Conservation (phyloP, 2,113 vertebrate genomes). For the Sorex araneus region DNA sequence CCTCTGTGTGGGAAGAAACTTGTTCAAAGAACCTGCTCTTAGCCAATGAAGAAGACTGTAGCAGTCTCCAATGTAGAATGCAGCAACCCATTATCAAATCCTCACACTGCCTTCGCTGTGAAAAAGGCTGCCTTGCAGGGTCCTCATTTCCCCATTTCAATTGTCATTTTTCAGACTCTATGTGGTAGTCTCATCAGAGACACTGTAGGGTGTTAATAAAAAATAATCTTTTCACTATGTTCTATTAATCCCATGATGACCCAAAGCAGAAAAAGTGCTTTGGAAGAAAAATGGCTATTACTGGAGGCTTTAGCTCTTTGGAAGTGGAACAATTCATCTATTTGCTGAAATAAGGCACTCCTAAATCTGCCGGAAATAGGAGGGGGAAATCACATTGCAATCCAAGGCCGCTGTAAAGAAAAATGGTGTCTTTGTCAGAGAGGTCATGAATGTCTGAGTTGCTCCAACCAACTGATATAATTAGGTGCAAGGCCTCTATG, state of each 20-base stretch:
- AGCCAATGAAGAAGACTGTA: no score
- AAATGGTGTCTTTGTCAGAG: constrained; percentile 1
- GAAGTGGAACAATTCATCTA: not conserved
- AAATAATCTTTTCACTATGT: constrained; percentile 33
- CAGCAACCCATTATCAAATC: not conserved
- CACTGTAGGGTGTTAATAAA: constrained; percentile 37
- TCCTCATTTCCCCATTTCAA: not conserved
- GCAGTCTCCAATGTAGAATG: not conserved
- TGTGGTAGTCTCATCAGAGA: constrained; percentile 21
- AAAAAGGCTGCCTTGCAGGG: not conserved
- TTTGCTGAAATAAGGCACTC: not conserved
- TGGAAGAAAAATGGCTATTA: not conserved
- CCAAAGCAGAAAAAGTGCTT: constrained; percentile 43
- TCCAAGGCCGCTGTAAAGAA: not conserved
- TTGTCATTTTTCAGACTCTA: constrained; percentile 42
- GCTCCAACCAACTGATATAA: not conserved
- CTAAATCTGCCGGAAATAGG: not conserved
- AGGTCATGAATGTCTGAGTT: not conserved
- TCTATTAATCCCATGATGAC: constrained; percentile 36
- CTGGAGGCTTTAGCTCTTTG: not conserved
- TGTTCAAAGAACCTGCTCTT: not conserved
- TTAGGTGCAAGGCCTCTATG: not conserved
- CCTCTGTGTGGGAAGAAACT: not conserved
- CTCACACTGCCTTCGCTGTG: not conserved
- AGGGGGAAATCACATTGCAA: not conserved